These are phyloP conservation scores for Sinonovacula constricta DNA, from an alignment of 1,140 invertebrate species.

Conservation along the genomic window DNA sequence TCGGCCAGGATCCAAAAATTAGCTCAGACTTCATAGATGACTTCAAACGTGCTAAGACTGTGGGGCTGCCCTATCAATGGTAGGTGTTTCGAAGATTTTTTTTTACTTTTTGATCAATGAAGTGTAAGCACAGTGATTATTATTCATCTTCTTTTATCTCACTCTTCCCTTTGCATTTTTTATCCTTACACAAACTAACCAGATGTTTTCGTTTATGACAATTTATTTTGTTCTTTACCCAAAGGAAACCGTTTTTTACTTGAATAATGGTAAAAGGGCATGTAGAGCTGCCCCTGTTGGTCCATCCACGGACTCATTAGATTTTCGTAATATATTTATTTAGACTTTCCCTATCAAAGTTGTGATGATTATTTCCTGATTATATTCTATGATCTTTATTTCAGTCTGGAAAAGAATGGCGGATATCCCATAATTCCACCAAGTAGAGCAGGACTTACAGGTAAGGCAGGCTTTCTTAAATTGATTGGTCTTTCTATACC, in stretches of 20 bases:
- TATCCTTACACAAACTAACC: neutral
- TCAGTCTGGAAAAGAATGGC: constrained; percentile 75
- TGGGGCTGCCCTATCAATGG: constrained; percentile 77
- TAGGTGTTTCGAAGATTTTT: too few species aligned
- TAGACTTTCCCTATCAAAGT: too few species aligned
- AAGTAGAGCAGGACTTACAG: constrained; percentile 38
- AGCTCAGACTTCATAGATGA: constrained; percentile 75
- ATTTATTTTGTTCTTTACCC: too few species aligned
- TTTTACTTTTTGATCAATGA: neutral
- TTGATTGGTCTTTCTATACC: neutral
- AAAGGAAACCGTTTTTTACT: too few species aligned
- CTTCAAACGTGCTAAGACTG: constrained; percentile 72
- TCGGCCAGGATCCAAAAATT: constrained; percentile 75
- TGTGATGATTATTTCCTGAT: constrained; percentile 7
- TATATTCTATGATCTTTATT: constrained; percentile 47
- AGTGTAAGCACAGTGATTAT: too few species aligned
- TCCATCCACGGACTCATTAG: too few species aligned
- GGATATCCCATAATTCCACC: constrained; percentile 67
- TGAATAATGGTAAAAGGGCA: too few species aligned
- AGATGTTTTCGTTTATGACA: too few species aligned
- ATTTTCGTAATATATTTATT: too few species aligned
- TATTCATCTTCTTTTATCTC: too few species aligned
- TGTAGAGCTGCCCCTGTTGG: too few species aligned
- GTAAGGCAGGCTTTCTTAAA: too few species aligned
- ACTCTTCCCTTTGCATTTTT: neutral